Evolutionary conservation across 2,797 vertebrate genomes (phyloP).

Genomic region (Epinephelus awoara): DNA sequence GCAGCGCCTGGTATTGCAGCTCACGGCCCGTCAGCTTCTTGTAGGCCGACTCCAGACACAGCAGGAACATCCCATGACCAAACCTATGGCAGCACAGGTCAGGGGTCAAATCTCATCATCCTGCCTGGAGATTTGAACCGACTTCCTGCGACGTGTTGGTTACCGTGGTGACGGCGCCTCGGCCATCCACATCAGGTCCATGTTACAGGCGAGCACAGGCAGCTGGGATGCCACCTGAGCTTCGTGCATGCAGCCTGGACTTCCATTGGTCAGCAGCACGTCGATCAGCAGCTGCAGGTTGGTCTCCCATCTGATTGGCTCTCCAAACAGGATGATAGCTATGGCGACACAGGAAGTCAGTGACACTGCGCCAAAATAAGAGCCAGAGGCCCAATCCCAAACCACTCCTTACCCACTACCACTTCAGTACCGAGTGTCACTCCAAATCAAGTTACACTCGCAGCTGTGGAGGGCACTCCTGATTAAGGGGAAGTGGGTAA

Average conservation of each 20-base stretch:
- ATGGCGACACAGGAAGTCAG: slow-evolving; percentile 12
- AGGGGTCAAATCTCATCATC: slow-evolving; percentile 1
- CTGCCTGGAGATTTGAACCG: background rate
- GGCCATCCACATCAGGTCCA: slow-evolving; percentile 93
- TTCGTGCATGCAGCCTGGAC: slow-evolving; percentile 81
- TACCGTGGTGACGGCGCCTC: slow-evolving; percentile 92
- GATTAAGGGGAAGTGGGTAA: too few relatives aligned
- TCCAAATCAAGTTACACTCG: too few relatives aligned
- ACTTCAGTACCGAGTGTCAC: too few relatives aligned
- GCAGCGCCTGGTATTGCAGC: slow-evolving; percentile 88
- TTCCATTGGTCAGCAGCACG: slow-evolving; percentile 90
- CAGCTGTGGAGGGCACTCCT: too few relatives aligned
- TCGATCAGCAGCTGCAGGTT: slow-evolving; percentile 93
- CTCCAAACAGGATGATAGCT: slow-evolving; percentile 92
- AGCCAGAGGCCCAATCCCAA: background rate
- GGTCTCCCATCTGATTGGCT: slow-evolving; percentile 93
- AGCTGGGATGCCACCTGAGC: slow-evolving; percentile 81
- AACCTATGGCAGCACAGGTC: slow-evolving; percentile 65
- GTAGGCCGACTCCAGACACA: slow-evolving; percentile 93
- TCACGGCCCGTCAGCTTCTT: slow-evolving; percentile 91
- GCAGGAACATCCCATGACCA: slow-evolving; percentile 92
- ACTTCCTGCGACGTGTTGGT: slow-evolving; percentile 16
- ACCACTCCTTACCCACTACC: too few relatives aligned
- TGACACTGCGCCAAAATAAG: background rate
- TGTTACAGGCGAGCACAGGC: slow-evolving; percentile 92